A percentile compares a stretch with the other conserved stretches of the same genome.
Evolutionary conservation across 1,140 invertebrate genomes (phyloP).

Genomic region (Propsilocerus akamusi): DNA sequence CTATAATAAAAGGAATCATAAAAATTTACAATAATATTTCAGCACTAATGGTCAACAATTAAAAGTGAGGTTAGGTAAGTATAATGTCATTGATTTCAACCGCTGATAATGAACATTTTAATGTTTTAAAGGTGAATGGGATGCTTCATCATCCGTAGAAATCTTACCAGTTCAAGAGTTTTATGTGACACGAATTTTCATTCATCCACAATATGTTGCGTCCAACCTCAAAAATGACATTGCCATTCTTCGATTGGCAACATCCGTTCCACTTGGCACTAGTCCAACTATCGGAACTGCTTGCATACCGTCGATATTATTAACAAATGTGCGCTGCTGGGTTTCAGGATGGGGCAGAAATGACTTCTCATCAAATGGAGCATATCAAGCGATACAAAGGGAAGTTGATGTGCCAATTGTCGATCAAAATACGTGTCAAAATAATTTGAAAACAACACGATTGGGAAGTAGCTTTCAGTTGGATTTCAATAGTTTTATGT

Average conservation of each 20-base stretch:
- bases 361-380: conserved; percentile 41
- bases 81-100: too few species aligned
- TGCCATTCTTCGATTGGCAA: conserved; percentile 38
- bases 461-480: conserved; percentile 40
- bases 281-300: conserved; percentile 48
- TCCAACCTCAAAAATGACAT: conserved; percentile 48
- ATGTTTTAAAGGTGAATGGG: conserved; percentile 55
- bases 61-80: conserved; percentile 45
- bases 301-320: conserved; percentile 49
- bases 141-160: conserved; percentile 35
- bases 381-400: conserved; percentile 44
- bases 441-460: conserved; percentile 36
- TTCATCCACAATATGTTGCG: conserved; percentile 43
- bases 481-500: conserved; percentile 46
- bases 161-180: conserved; percentile 39
- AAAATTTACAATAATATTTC: not conserved
- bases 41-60: conserved; percentile 33
- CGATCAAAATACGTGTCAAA: conserved; percentile 37
- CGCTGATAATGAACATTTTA: too few species aligned
- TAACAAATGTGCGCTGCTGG: conserved; percentile 40
- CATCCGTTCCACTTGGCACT: conserved; percentile 43
- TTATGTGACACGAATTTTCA: conserved; percentile 29
- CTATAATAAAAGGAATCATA: not conserved
- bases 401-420: conserved; percentile 52
- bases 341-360: conserved; percentile 46